Evolutionary conservation across 2,797 vertebrate genomes (phyloP).

Genomic region (Galaxias olidus): DNA sequence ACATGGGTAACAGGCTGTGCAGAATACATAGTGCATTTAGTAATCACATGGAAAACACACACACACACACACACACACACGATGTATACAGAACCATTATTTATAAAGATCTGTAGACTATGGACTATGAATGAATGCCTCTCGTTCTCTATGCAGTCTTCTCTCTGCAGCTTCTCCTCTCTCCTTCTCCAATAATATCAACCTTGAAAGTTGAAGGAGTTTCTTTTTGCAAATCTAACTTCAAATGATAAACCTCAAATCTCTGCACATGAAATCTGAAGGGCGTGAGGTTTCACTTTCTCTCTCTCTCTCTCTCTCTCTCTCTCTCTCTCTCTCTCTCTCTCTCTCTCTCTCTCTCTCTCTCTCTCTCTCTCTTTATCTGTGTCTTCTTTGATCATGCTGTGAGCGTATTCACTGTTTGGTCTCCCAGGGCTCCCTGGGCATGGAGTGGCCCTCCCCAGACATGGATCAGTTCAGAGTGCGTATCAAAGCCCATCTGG

Average conservation of each 20-base stretch:
- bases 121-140: too few species aligned
- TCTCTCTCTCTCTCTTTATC: neutral
- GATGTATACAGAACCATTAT: neutral
- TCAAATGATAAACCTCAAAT: slow-evolving; percentile 18
- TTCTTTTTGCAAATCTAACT: slow-evolving; percentile 26
- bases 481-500: slow-evolving; percentile 61
- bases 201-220: slow-evolving; percentile 4
- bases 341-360: slow-evolving; percentile 16
- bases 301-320: slow-evolving; percentile 18
- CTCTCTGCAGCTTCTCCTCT: too few species aligned
- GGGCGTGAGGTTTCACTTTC: slow-evolving; percentile 11
- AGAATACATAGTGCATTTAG: too few species aligned
- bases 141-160: too few species aligned
- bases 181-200: slow-evolving; percentile 15
- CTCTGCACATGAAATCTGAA: slow-evolving; percentile 35
- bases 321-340: neutral
- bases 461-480: slow-evolving; percentile 59
- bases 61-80: neutral
- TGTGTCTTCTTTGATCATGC: slow-evolving; percentile 25
- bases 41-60: too few species aligned
- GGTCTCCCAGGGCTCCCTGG: slow-evolving; percentile 27
- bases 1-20: too few species aligned
- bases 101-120: too few species aligned
- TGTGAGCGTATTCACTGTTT: slow-evolving; percentile 43
- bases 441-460: slow-evolving; percentile 34